phyloP scores from a whole-genome alignment of 1,140 invertebrate genomes.

The Manduca sexta region DNA sequence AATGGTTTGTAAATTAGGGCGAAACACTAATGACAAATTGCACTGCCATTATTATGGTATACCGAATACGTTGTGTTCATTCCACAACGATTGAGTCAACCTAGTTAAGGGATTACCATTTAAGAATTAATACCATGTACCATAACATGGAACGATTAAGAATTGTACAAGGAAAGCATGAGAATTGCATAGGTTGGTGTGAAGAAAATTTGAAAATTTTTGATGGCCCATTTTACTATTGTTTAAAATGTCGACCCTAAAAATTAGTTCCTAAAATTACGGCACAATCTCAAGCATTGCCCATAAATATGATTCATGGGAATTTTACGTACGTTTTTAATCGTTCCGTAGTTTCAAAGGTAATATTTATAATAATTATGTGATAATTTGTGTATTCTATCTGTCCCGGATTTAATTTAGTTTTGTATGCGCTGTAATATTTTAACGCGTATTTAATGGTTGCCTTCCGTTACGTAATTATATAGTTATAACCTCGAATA shows the following conservation, averaged over 20 bases:
- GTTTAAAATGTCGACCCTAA: too few relatives aligned
- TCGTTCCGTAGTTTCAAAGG: neutral
- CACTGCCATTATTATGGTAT: conserved; percentile 2
- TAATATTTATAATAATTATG: conserved; percentile 24
- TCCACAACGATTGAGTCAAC: conserved; percentile 7
- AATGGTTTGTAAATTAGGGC: neutral
- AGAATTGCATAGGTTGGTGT: too few relatives aligned
- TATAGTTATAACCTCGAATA: conserved; percentile 1
- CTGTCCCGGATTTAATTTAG: conserved; percentile 29
- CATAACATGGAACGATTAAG: too few relatives aligned
- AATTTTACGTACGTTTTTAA: too few relatives aligned
- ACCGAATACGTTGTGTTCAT: conserved; percentile 1
- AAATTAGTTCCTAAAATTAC: too few relatives aligned
- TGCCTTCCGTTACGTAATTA: conserved; percentile 34
- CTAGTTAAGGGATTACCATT: conserved; percentile 4
- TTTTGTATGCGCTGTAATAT: conserved; percentile 15
- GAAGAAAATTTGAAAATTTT: too few relatives aligned
- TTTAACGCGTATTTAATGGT: conserved; percentile 19
- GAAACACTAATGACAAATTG: neutral
- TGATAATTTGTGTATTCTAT: conserved; percentile 50
- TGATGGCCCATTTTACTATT: too few relatives aligned
- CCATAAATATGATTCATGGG: too few relatives aligned
- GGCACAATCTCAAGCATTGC: too few relatives aligned
- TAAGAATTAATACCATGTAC: conserved; percentile 1
- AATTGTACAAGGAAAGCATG: neutral